Evolutionary conservation across 2,113 vertebrate genomes (phyloP).

Genomic region (Synchiropus splendidus): DNA sequence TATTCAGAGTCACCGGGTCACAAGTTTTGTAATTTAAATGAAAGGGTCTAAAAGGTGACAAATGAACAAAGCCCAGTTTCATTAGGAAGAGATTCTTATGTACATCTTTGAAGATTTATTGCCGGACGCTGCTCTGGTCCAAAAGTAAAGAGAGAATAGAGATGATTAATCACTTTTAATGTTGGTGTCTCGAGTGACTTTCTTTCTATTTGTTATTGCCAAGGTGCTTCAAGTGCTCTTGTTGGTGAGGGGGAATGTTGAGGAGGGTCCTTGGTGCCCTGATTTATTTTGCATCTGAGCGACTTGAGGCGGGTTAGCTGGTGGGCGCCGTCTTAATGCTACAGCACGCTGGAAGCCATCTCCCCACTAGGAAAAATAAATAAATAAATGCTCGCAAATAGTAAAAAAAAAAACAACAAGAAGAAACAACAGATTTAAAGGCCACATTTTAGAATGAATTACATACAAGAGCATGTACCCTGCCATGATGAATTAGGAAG

Average conservation of each 20-base stretch:
- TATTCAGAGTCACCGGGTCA: conserved; percentile 74
- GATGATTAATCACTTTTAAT: conserved; percentile 99
- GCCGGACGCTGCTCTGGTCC: conserved; percentile 83
- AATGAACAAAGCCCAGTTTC: conserved; percentile 82
- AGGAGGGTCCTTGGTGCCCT: conserved; percentile 69
- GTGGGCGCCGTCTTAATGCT: conserved; percentile 73
- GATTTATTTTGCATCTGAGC: conserved; percentile 90
- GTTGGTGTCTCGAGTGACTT: conserved; percentile 89
- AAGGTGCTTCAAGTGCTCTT: conserved; percentile 76
- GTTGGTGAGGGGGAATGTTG: conserved; percentile 76
- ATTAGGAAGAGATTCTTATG: conserved; percentile 92
- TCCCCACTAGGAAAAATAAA: conserved; percentile 58
- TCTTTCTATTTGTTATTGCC: conserved; percentile 98
- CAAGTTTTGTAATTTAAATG: conserved; percentile 79
- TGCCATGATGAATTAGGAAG: conserved; percentile 68
- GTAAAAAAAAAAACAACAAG: conserved; percentile 26
- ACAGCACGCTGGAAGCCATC: conserved; percentile 68
- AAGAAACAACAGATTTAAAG: conserved; percentile 70
- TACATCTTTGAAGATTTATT: conserved; percentile 98
- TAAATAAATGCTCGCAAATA: conserved; percentile 44
- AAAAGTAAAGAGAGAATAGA: conserved; percentile 67
- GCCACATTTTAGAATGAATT: conserved; percentile 77
- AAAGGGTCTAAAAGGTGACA: conserved; percentile 80
- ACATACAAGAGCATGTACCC: conserved; percentile 64
- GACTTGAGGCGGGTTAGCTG: conserved; percentile 69